These are phyloP conservation scores for Acrobasis repandana DNA, from an alignment of 2,888 invertebrate genomes.

Conservation along the genomic window DNA sequence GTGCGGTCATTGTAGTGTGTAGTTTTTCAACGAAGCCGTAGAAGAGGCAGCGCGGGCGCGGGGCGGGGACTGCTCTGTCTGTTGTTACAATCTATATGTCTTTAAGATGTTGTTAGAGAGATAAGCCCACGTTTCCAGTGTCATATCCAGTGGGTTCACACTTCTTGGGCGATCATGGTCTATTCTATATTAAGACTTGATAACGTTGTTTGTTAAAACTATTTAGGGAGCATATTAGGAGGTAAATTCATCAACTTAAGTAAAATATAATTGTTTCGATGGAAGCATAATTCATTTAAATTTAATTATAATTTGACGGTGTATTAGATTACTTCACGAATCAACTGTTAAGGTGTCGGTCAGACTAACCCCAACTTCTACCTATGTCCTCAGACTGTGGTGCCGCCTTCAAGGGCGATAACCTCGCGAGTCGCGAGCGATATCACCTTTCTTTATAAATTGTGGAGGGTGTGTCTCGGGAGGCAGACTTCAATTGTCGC, in stretches of 20 bases:
- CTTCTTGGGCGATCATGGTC: conserved; percentile 45
- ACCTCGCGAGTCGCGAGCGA: too few species aligned
- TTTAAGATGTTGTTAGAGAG: conserved; percentile 61
- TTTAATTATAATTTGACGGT: conserved; percentile 4
- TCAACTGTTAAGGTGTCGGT: conserved; percentile 14
- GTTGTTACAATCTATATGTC: conserved; percentile 65
- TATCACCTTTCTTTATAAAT: too few species aligned
- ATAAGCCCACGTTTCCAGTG: conserved; percentile 38
- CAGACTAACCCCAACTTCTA: conserved; percentile 14
- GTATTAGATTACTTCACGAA: background rate
- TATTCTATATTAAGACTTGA: conserved; percentile 63
- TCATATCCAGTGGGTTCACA: conserved; percentile 33
- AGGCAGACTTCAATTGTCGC: too few species aligned
- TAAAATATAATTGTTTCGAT: conserved; percentile 1
- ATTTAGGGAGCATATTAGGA: conserved; percentile 60
- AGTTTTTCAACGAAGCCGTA: conserved; percentile 69
- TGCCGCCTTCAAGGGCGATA: too few species aligned
- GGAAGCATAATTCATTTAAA: background rate
- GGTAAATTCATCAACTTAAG: conserved; percentile 7
- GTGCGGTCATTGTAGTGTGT: conserved; percentile 48
- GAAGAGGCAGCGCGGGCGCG: conserved; percentile 28
- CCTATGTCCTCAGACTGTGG: too few species aligned
- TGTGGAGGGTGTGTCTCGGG: too few species aligned
- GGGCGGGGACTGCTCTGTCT: conserved; percentile 37
- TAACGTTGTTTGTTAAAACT: conserved; percentile 72